A percentile compares a stretch with the other conserved stretches of the same genome.
Conservation (phyloP, 2,888 invertebrate species). For the Schizotus pectinicornis region DNA sequence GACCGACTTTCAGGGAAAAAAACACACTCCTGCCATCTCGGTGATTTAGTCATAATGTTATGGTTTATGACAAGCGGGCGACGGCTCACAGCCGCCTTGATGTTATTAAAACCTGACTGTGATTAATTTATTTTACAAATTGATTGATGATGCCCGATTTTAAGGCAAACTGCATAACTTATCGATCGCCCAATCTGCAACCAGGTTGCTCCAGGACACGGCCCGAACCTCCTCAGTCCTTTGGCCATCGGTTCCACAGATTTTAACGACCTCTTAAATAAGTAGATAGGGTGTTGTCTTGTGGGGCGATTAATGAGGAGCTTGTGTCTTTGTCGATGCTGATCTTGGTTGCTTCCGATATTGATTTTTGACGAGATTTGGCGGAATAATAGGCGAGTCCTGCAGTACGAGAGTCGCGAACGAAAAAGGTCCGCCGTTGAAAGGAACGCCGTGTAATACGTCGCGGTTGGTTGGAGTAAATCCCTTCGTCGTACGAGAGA, state of each 20-base stretch:
- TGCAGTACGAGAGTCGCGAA: not conserved
- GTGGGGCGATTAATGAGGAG: too few relatives aligned
- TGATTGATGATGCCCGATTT: slow-evolving; percentile 37
- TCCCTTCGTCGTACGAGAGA: slow-evolving; percentile 44
- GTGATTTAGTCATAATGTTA: slow-evolving; percentile 30
- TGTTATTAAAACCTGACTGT: slow-evolving; percentile 38
- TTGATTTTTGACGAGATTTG: too few relatives aligned
- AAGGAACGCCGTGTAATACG: slow-evolving; percentile 48
- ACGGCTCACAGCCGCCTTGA: slow-evolving; percentile 16
- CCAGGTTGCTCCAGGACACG: not conserved
- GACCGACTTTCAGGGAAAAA: slow-evolving; percentile 11
- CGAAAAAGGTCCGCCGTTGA: slow-evolving; percentile 17
- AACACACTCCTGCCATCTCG: slow-evolving; percentile 13
- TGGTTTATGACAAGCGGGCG: slow-evolving; percentile 26
- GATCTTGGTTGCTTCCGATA: too few relatives aligned
- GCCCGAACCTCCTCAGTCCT: too few relatives aligned
- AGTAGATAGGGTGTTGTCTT: too few relatives aligned
- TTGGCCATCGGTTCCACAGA: too few relatives aligned
- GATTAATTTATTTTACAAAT: slow-evolving; percentile 41
- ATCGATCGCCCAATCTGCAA: slow-evolving; percentile 1
- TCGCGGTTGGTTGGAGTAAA: slow-evolving; percentile 55
- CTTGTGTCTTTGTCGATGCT: too few relatives aligned
- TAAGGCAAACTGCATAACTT: not conserved
- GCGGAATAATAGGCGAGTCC: too few relatives aligned
- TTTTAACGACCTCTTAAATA: too few relatives aligned